These are phyloP conservation scores for Synanthedon myopaeformis DNA, from an alignment of 2,888 invertebrate genomes.

Conservation along the genomic window DNA sequence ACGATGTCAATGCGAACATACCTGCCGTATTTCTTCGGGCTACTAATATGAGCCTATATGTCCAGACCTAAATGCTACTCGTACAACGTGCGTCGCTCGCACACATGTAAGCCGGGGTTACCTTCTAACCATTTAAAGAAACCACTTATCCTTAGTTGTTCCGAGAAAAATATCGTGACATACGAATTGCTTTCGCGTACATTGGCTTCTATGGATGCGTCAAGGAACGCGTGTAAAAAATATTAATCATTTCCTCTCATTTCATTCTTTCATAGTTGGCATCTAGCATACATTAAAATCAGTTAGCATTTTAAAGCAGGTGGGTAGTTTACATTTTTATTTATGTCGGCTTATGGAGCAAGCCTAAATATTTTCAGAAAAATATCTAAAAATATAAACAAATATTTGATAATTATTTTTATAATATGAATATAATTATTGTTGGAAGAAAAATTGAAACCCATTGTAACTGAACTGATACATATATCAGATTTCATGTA, in stretches of 20 bases:
- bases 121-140: constrained; percentile 1
- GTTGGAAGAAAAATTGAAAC: too few relatives aligned
- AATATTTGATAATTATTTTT: too few relatives aligned
- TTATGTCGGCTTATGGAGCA: too few relatives aligned
- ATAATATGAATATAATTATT: too few relatives aligned
- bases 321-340: constrained; percentile 2
- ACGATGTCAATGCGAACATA: constrained; percentile 1
- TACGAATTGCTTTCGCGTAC: constrained; percentile 37
- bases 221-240: constrained; percentile 31
- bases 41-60: background rate
- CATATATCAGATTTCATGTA: too few relatives aligned
- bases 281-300: background rate
- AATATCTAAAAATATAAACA: too few relatives aligned
- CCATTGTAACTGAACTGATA: too few relatives aligned
- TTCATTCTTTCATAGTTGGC: constrained; percentile 16
- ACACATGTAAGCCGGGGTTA: background rate
- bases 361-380: too few relatives aligned
- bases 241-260: constrained; percentile 35
- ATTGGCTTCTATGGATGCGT: constrained; percentile 10
- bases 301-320: constrained; percentile 2
- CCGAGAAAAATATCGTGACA: constrained; percentile 15
- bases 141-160: constrained; percentile 1
- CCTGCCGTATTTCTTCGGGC: constrained; percentile 3
- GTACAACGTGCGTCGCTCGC: background rate
- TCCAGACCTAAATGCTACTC: background rate